phyloP scores from a whole-genome alignment of 2,888 invertebrate genomes.

The Mycalesis mineus region DNA sequence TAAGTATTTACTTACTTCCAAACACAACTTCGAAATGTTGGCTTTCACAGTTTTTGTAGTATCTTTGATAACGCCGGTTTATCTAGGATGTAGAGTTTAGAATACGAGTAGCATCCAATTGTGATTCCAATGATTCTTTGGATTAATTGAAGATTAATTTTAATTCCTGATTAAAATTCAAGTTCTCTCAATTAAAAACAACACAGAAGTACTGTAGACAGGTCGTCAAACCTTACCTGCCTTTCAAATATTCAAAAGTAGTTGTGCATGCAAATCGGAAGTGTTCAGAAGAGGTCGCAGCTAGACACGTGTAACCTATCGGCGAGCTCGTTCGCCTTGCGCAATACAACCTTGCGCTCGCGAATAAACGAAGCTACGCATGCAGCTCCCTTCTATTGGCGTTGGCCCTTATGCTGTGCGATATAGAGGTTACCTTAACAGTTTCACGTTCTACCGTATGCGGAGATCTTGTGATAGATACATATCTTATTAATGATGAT shows the following conservation, averaged over 20 bases:
- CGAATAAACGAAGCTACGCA: conserved; percentile 51
- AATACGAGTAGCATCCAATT: too few relatives aligned
- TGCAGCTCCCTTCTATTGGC: conserved; percentile 9
- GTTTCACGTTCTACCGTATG: not conserved
- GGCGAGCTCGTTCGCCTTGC: conserved; percentile 42
- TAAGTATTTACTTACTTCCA: too few relatives aligned
- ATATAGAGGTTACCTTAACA: conserved; percentile 9
- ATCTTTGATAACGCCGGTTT: too few relatives aligned
- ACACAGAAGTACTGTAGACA: too few relatives aligned
- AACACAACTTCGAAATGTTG: too few relatives aligned
- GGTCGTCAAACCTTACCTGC: conserved; percentile 54
- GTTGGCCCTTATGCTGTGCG: conserved; percentile 8
- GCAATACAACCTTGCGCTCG: conserved; percentile 70
- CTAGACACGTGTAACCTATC: conserved; percentile 56
- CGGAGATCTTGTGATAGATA: conserved; percentile 5
- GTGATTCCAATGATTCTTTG: too few relatives aligned
- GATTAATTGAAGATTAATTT: too few relatives aligned
- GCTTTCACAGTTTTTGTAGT: too few relatives aligned
- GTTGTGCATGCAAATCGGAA: conserved; percentile 74
- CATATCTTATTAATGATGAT: conserved; percentile 11
- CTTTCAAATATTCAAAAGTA: conserved; percentile 57
- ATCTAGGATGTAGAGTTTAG: too few relatives aligned
- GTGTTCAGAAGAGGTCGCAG: conserved; percentile 66
- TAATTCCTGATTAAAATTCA: too few relatives aligned
- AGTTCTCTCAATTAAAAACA: too few relatives aligned